Base-by-base conservation (phyloP, 53 echinoderm and acorn worm genomes). In the Mesocentrotus franciscanus region DNA sequence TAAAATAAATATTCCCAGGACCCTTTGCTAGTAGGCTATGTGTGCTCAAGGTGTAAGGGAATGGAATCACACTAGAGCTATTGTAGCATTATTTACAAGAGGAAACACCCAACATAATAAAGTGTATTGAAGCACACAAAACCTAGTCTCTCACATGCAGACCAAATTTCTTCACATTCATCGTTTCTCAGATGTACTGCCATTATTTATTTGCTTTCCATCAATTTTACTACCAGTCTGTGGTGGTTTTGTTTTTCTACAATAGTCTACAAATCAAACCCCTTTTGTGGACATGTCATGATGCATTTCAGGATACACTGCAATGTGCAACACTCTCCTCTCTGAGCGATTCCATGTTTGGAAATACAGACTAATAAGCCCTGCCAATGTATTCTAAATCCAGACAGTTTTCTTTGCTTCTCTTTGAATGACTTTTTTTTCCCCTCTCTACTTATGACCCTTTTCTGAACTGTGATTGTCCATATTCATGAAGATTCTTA, bases 81-180 rank as follows among this genome's bases (percentile, higher is more conserved):
- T 91, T 91, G 91, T 91, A 64, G 39, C 91, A 91, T 68, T 91
- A 91, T 91, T 91, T 91, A 66, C 91, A 62, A 7, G 66, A 91
- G 90, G 66, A 91, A 91, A 91, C 66, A 36, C 36, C 22, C 13
- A 20, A 66, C 61, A 91, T 66, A 62, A 64, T 61, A 61, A 66
- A 66, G 91, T 61, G 11, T 91, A 91, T 91, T 91, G 34, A 91
- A 91, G 91, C 91, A 62, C 62, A 91, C 87, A 59, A 58, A 84
- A 6, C 57, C 66, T 90, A 91, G 91, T 62, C 91, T 91, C 33
- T 66, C 14, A 1, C 16, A 18, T 24, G 2, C 91, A 91, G 91
- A 91, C 91, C 34, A 26, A 24, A 55, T 57, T 12, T 57, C 0
- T 36, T 20, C 16, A 81, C 17, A 5, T 36, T 36, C 18, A 81